phyloP scores from a whole-genome alignment of 2,797 vertebrate species.

The Mallotus villosus region DNA sequence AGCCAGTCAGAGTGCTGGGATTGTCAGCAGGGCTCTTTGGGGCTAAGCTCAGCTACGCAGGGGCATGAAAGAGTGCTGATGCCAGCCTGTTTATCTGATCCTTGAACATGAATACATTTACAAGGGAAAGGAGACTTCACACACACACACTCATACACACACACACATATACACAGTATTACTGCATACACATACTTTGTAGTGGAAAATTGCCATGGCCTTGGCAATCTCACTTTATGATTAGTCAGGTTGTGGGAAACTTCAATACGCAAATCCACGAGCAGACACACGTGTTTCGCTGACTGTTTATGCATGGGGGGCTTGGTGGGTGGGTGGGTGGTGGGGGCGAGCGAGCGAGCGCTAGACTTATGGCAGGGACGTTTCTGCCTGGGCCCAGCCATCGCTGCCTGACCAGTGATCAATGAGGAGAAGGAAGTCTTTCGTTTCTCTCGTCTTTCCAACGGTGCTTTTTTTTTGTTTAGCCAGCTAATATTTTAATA shows the following conservation, averaged over 20 bases:
- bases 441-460: constrained; percentile 19
- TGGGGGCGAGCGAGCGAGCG: not conserved
- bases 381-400: not conserved
- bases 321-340: not conserved
- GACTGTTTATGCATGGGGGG: too few species aligned
- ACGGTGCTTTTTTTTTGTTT: constrained; percentile 7
- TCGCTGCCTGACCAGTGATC: constrained; percentile 9
- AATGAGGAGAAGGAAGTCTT: constrained; percentile 13
- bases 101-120: constrained; percentile 26
- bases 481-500: not conserved
- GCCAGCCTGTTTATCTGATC: constrained; percentile 55
- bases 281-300: constrained; percentile 20
- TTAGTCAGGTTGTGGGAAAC: constrained; percentile 52
- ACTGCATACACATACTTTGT: not conserved
- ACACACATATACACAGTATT: not conserved
- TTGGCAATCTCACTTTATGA: constrained; percentile 65
- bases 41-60: constrained; percentile 28
- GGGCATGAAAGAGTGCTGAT: constrained; percentile 59
- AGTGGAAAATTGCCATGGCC: constrained; percentile 33
- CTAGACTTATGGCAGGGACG: not conserved
- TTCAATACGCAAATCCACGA: constrained; percentile 12
- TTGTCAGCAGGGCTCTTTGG: too few species aligned
- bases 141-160: constrained; percentile 9
- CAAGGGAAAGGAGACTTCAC: not conserved
- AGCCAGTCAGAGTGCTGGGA: too few species aligned